These are phyloP conservation scores for Ophraella communa DNA, from an alignment of 2,888 invertebrate genomes.

Conservation along the genomic window DNA sequence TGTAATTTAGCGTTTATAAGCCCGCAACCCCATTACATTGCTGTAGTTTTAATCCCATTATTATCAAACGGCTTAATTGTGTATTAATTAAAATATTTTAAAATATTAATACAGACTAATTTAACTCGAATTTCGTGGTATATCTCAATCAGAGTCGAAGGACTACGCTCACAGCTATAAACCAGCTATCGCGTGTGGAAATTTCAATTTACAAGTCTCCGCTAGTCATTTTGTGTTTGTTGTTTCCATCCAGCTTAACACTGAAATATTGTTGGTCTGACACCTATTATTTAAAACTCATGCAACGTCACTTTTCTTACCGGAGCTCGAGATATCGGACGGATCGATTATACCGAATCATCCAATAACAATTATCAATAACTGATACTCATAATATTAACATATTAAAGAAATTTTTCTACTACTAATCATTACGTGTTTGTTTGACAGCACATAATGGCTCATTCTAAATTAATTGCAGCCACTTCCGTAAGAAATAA, in stretches of 20 bases:
- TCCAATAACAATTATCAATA: too few species aligned
- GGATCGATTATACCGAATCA: too few species aligned
- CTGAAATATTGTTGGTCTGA: slow-evolving; percentile 47
- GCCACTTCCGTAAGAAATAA: too few species aligned
- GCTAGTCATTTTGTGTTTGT: slow-evolving; percentile 53
- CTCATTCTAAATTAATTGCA: too few species aligned
- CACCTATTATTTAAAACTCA: slow-evolving; percentile 43
- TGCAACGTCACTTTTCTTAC: slow-evolving; percentile 44
- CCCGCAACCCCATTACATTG: too few species aligned
- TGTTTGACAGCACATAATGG: too few species aligned
- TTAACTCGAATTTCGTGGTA: slow-evolving; percentile 17
- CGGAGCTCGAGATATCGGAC: slow-evolving; percentile 32
- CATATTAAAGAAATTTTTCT: too few species aligned
- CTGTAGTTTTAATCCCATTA: too few species aligned
- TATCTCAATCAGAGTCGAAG: slow-evolving; percentile 19
- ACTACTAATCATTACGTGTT: too few species aligned
- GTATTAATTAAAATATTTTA: background rate
- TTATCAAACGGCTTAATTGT: background rate
- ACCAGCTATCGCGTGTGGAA: slow-evolving; percentile 47
- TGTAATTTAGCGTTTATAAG: too few species aligned
- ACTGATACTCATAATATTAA: too few species aligned
- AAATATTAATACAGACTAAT: background rate
- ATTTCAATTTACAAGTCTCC: slow-evolving; percentile 49
- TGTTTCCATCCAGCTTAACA: slow-evolving; percentile 50
- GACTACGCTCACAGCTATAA: slow-evolving; percentile 11